These are phyloP conservation scores for Hydrotaea diabolus DNA, from an alignment of 2,888 invertebrate species.

Conservation along the genomic window DNA sequence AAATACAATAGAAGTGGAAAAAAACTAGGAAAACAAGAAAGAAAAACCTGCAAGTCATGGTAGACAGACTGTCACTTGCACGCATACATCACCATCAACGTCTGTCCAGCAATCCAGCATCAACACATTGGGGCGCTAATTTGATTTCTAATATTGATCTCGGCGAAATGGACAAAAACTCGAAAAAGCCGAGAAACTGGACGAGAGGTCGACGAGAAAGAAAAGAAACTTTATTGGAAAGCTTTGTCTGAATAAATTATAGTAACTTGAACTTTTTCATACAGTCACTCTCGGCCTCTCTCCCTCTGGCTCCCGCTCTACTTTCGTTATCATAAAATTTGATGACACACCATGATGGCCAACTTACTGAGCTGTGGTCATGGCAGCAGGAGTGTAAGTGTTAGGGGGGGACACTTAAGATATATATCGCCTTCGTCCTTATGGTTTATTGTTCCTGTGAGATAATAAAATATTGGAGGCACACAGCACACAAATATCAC, in stretches of 20 bases:
- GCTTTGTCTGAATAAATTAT: conserved; percentile 16
- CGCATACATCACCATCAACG: conserved; percentile 9
- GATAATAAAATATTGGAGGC: conserved; percentile 27
- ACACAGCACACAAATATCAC: background rate
- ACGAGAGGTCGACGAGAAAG: background rate
- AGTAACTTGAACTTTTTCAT: conserved; percentile 2
- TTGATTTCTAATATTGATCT: conserved; percentile 58
- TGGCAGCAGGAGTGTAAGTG: no score
- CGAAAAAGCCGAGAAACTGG: background rate
- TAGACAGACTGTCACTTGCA: conserved; percentile 7
- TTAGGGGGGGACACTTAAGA: conserved; percentile 19
- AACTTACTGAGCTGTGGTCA: conserved; percentile 25
- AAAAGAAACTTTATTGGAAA: background rate
- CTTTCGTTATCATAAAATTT: conserved; percentile 48
- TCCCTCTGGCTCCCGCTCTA: background rate
- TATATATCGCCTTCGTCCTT: conserved; percentile 17
- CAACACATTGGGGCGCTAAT: conserved; percentile 59
- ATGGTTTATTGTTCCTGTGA: conserved; percentile 35
- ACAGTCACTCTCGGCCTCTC: background rate
- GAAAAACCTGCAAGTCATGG: conserved; percentile 24
- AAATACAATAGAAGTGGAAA: no score
- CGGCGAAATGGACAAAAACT: background rate
- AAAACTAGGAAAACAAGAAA: background rate
- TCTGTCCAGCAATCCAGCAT: background rate
- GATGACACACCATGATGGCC: conserved; percentile 52